Conservation (phyloP, 2,888 invertebrate genomes). For the Dinocampus coccinellae region DNA sequence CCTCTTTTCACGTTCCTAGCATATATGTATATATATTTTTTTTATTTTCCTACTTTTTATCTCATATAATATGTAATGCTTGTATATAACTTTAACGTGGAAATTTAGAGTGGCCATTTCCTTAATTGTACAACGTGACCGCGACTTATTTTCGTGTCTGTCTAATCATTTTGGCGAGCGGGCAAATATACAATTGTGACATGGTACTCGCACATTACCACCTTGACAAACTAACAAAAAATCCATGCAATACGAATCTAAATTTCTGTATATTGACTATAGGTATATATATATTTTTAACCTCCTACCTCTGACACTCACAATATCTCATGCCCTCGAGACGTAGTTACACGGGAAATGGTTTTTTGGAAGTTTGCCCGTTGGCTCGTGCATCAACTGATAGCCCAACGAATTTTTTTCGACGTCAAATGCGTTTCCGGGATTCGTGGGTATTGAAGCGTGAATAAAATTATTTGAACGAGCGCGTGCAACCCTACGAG, state of each 20-base stretch:
- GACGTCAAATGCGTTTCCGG: conserved; percentile 29
- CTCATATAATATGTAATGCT: neutral
- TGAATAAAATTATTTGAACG: conserved; percentile 39
- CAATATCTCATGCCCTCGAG: conserved; percentile 21
- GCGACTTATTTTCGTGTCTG: conserved; percentile 57
- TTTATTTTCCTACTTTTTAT: too few relatives aligned
- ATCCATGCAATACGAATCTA: neutral
- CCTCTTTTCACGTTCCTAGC: too few relatives aligned
- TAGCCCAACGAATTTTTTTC: conserved; percentile 35
- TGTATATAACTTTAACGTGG: conserved; percentile 52
- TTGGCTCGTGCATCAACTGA: conserved; percentile 33
- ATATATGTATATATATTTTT: too few relatives aligned
- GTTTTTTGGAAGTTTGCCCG: conserved; percentile 36
- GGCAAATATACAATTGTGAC: neutral
- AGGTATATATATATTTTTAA: neutral
- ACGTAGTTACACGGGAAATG: conserved; percentile 20
- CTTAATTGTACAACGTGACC: conserved; percentile 58
- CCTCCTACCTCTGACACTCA: neutral
- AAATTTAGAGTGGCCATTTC: conserved; percentile 63
- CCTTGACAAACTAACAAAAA: conserved; percentile 10
- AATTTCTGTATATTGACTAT: neutral
- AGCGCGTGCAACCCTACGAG: conserved; percentile 22
- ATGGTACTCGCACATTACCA: conserved; percentile 16
- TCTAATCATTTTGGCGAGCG: conserved; percentile 33
- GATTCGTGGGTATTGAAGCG: conserved; percentile 35